Evolutionary conservation across 2,888 invertebrate species (phyloP).

Genomic region (Philhelius pedissequus): DNA sequence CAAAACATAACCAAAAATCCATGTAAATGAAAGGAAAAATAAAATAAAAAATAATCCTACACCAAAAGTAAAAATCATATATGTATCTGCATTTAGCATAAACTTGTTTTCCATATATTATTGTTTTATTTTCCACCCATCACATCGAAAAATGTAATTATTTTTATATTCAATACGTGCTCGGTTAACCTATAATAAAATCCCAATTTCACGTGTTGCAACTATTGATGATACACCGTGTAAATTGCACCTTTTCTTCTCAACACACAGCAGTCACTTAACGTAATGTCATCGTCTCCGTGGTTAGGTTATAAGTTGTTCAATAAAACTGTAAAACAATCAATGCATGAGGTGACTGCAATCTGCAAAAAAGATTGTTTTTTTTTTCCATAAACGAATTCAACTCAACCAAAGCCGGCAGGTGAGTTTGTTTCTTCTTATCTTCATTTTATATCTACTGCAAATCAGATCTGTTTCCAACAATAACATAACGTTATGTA

Average conservation of each 20-base stretch:
- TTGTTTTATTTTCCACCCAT: not conserved
- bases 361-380: not conserved
- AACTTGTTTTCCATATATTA: not conserved
- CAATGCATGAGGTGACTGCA: not conserved
- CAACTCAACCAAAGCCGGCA: slow-evolving; percentile 25
- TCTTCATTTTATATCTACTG: not conserved
- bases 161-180: slow-evolving; percentile 6
- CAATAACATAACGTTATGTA: slow-evolving; percentile 22
- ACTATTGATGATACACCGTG: not conserved
- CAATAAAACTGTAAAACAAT: not conserved
- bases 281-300: not conserved
- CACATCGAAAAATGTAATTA: not conserved
- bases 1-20: not conserved
- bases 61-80: not conserved
- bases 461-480: slow-evolving; percentile 12
- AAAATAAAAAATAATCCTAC: not conserved
- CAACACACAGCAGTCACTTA: not conserved
- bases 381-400: not conserved
- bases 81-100: not conserved
- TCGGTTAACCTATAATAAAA: not conserved
- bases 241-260: not conserved
- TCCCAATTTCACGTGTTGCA: not conserved
- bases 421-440: slow-evolving; percentile 10
- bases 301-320: slow-evolving; percentile 23
- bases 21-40: not conserved